Base-by-base conservation (phyloP, 1,140 invertebrate genomes). In the Orius insidiosus region DNA sequence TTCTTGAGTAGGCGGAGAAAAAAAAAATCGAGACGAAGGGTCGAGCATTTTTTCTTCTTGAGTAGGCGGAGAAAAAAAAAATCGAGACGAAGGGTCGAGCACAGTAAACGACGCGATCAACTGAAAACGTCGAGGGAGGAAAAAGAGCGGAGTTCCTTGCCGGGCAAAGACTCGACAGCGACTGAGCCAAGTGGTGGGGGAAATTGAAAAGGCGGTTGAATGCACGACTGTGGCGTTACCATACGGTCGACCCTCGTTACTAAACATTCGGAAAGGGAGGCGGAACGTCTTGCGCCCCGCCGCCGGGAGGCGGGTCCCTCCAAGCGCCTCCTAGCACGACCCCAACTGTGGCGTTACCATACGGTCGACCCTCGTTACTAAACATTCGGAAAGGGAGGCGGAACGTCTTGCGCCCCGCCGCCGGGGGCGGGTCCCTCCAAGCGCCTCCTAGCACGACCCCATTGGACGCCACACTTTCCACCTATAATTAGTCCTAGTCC, bases 401-500 rank as follows among this genome's bases (percentile, higher is more conserved):
- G 41, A 31, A 43, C 18, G 41, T 30, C 41, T 31, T 43, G 41
- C 41, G 41, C 41, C 31, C 19, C 24, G n/a, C 24, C 18, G 19
- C 10, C 16, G 19, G 41, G 30, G 41, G 41, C 41, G 41, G 41
- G 41, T 30, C 41, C 31, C 41, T 18, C 16, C 16, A 31, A 16
- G 41, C 41, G 14, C 41, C 41, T 43, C 41, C 41, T 43, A n/a
- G 16, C 10, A 18, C 11, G 18, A 30, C 24, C 18, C 41, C 41
- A 43, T 43, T 43, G 41, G 41, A 18, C 41, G 41, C n/a, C 24
- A 10, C 8, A n/a, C 41, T n/a, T 43, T n/a, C 24, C 41, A 43
- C 41, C 41, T 43, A 31, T 43, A 43, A 43, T 43, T 43, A 43
- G 41, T 43, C 24, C 18, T 43, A 30, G 10, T 30, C 19, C 31